Base-by-base conservation (phyloP, 2,888 invertebrate species). In the Mechanitis mazaeus region DNA sequence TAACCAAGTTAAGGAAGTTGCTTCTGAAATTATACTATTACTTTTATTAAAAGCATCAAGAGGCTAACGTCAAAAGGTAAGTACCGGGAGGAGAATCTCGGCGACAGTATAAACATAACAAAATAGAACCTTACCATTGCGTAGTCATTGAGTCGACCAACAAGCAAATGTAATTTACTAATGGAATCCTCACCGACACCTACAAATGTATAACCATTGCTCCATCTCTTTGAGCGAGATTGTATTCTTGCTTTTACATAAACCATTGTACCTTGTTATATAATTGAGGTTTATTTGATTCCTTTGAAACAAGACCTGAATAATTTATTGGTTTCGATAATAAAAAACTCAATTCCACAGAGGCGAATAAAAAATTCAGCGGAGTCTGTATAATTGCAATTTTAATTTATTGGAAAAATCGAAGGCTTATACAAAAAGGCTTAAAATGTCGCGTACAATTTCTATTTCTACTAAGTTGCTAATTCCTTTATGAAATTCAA, bases 111-210 rank as follows among this genome's bases (percentile, higher is more conserved):
- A 50, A 31, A 50, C 31, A 31, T 50, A 50, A 50, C 45, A 56
- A 56, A 54, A 54, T 61, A 46, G 33, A 58, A 45, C 54, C 50
- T 55, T 61, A 33, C 9, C 45, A 31, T 45, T 56, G 28, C 11
- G 56, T 31, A 54, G 28, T 50, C 54, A 45, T 54, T 60, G 47
- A 20, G 38, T 61, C 59, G 53, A 45, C 56, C 38, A 54, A 47
- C 55, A 59, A 55, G 56, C 42, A 56, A 35, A 58, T 62, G 60
- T 68, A 70, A 71, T 71, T 67, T 63, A 50, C 69, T 71, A 71
- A 71, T 71, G 71, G 71, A 66, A 50, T 31, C 31, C 31, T 9
- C 50, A 31, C 50, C 31, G 50, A 31, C 50, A 50, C 50, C 50
- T 31, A 50, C 50, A 31, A 50, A 50, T 50, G 50, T 50, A 50